Percentiles rank a stretch among this genome's conserved stretches.
Conservation (phyloP, 2,797 vertebrate genomes). For the Microctenopoma stevenorrisi region DNA sequence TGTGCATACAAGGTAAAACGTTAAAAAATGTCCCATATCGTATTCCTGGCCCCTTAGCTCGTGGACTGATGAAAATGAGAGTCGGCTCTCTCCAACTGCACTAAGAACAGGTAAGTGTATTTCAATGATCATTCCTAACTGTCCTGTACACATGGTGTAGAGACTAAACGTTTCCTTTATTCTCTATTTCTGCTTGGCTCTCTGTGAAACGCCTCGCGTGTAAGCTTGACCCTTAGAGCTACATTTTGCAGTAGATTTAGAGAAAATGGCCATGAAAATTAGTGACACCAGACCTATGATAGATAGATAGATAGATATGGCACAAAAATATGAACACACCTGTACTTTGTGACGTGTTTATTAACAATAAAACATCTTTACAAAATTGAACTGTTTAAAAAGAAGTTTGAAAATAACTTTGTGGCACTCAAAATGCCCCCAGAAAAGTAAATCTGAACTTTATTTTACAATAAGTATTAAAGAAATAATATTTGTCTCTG, state of each 20-base stretch:
- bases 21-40: too few relatives aligned
- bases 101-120: too few relatives aligned
- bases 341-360: constrained; percentile 46
- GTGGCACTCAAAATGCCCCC: constrained; percentile 21
- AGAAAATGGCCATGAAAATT: neutral
- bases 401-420: neutral
- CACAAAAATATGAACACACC: constrained; percentile 10
- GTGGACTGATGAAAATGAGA: neutral
- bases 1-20: too few relatives aligned
- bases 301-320: neutral
- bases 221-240: neutral
- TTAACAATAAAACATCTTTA: constrained; percentile 59
- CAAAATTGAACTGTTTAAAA: constrained; percentile 37
- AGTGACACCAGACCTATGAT: neutral
- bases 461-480: constrained; percentile 6
- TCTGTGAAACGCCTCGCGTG: neutral
- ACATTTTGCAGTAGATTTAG: neutral
- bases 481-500: neutral
- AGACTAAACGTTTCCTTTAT: neutral
- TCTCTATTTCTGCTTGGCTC: neutral
- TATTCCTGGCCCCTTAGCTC: too few relatives aligned
- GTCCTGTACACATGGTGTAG: neutral
- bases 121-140: neutral
- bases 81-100: too few relatives aligned
- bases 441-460: neutral